Evolutionary conservation across 2,888 invertebrate genomes (phyloP), one percentile per base, ranked within the genome.

Genomic region (Sycophila texana): DNA sequence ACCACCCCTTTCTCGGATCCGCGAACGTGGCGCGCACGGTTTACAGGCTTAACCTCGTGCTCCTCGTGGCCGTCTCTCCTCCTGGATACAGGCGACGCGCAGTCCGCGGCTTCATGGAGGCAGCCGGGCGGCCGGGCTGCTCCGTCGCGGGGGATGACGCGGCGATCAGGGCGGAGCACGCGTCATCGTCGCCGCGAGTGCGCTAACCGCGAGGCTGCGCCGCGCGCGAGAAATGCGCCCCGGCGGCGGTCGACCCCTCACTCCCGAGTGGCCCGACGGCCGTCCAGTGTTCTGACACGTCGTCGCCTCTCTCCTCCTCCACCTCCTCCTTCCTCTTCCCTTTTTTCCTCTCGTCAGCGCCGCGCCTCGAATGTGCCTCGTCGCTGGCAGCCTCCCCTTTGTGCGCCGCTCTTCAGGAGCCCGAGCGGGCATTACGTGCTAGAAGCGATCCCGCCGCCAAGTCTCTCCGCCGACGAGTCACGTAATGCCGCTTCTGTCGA

Each of bases 201-300:
- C 49, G 49, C 20, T 12, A 61, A 13, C 12, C 14, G 61, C 30
- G 22, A 61, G 30, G 12, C 26, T 16, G 30, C 26, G 61, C 61
- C 39, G 16, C 22, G 61, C 14, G 14, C 61, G 22, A 61, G 55
- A 30, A 75, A 61, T 68, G 70, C 63, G 63, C 55, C 22, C 14
- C 22, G 70, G 57, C 61, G 22, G 70, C 57, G 39, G 39, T 5
- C 16, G 4, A 20, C 1, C 14, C 49, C 5, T n/a, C 39, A 14
- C 61, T 55, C 63, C 65, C 71, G 70, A 70, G 63, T 71, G 63
- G 71, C 63, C 70, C 14, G 55, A 70, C 63, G 57, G 61, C 47
- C 63, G 30, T 53, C 47, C 55, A 18, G 49, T 70, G 51, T 61
- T 76, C 63, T 63, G 76, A 76, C 76, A 76, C 70, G 68, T 22